A percentile compares a stretch with the other conserved stretches of the same genome.
These are phyloP conservation scores for Andrena hattorfiana DNA, from an alignment of 2,888 invertebrate species.

Conservation along the genomic window DNA sequence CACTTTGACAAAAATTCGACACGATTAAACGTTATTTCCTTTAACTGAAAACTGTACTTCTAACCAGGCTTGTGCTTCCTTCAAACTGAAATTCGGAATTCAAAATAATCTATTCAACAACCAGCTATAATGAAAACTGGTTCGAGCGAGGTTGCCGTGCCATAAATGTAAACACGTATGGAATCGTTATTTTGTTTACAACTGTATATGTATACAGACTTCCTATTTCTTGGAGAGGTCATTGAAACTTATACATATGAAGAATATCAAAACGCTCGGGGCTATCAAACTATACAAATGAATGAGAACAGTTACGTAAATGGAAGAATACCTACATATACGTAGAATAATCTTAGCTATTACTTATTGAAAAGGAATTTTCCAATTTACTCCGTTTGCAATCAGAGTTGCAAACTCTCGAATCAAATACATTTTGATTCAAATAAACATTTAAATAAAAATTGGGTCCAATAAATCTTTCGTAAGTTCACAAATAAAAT, in stretches of 20 bases:
- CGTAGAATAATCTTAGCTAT: background rate
- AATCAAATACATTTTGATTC: too few species aligned
- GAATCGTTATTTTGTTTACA: conserved; percentile 26
- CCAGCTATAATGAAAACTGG: background rate
- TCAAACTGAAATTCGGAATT: background rate
- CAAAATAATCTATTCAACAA: background rate
- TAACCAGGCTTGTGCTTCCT: background rate
- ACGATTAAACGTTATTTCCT: background rate
- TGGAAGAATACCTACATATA: background rate
- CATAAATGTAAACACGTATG: conserved; percentile 43
- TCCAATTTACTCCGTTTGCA: too few species aligned
- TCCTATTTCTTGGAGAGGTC: conserved; percentile 21
- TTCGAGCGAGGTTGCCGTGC: conserved; percentile 29
- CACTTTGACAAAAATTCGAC: conserved; percentile 2
- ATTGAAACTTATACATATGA: background rate
- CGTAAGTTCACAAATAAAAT: too few species aligned
- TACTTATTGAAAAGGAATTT: background rate
- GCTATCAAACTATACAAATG: background rate
- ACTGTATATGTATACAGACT: background rate
- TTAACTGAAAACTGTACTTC: background rate
- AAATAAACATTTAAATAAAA: too few species aligned
- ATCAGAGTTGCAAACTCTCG: too few species aligned
- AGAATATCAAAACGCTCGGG: background rate
- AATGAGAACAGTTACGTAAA: background rate
- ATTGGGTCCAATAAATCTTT: too few species aligned